Evolutionary conservation across 2,797 vertebrate genomes (phyloP).

Genomic region (Nasua narica): DNA sequence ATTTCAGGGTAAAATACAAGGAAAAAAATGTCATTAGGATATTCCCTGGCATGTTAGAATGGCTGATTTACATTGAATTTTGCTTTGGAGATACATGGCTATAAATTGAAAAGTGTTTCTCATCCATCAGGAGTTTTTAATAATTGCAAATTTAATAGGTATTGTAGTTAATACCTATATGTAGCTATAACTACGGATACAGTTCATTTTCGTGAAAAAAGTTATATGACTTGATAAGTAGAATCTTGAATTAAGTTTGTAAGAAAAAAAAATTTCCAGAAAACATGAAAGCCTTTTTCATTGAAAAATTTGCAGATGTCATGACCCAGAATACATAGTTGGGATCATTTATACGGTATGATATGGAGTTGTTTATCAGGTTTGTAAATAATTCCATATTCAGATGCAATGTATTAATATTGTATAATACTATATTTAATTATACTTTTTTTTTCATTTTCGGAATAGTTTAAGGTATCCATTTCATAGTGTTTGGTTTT

Average conservation of each 20-base stretch:
- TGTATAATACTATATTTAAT: not conserved
- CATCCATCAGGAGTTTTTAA: not conserved
- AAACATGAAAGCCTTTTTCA: conserved; percentile 33
- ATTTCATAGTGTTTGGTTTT: conserved; percentile 51
- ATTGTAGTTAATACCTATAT: not conserved
- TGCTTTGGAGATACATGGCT: conserved; percentile 12
- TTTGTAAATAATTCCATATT: conserved; percentile 9
- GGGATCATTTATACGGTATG: conserved; percentile 17
- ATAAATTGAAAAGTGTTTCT: conserved; percentile 43
- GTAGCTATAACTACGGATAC: not conserved
- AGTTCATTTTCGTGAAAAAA: conserved; percentile 8
- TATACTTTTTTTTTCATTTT: conserved; percentile 42
- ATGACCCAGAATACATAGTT: not conserved
- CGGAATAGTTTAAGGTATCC: not conserved
- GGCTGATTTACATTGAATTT: conserved; percentile 38
- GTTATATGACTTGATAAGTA: not conserved
- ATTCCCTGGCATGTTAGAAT: not conserved
- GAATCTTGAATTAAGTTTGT: conserved; percentile 37
- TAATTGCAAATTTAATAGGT: conserved; percentile 15
- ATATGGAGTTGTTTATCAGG: not conserved
- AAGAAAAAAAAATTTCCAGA: not conserved
- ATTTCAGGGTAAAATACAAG: conserved; percentile 1
- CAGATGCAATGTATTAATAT: not conserved
- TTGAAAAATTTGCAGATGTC: not conserved
- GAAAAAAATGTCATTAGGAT: conserved; percentile 4